Base-by-base conservation (phyloP, 2,113 vertebrate species). In the Egretta garzetta region DNA sequence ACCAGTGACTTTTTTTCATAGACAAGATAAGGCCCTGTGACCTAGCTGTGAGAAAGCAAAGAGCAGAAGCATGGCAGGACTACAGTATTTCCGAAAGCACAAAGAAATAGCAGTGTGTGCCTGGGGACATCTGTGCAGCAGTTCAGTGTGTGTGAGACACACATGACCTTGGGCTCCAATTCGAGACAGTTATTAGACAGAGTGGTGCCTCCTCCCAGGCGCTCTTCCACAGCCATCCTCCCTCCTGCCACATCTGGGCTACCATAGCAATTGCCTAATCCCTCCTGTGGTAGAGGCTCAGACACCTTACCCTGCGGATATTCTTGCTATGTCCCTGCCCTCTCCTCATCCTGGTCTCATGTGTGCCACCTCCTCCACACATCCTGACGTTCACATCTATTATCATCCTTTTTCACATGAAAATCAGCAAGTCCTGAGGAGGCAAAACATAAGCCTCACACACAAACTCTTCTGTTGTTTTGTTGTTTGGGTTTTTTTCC, bases 11-110 rank as follows among this genome's bases (percentile, higher is more conserved):
- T 82, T 80, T 83, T 87, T 83, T 82, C 82, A 32, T 18, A 76
- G 70, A 32, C 18, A 73, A 72, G 37, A 76, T 49, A 49, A 92
- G 41, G 41, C 41, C 55, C 27, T 62, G 21, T 83, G 83, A 96
- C 79, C 88, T 66, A 71, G 37, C 75, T 76, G n/a, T 70, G 37
- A 86, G 72, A 86, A 88, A 90, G 59, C n/a, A 62, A 81, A 79
- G 72, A 73, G n/a, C 37, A 83, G 67, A 73, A 64, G 45, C 55
- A 80, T 49, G 55, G 45, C 33, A 83, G 67, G 49, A 66, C 59
- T 49, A 28, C 35, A 52, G 49, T 21, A 62, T 64, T 91, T 80
- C 76, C 74, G 64, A 94, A 58, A 89, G 49, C 49, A 88, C 59
- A 89, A 70, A 89, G 90, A 76, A 83, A 58, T 12, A 73, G 5